Conservation (phyloP, 2,113 vertebrate genomes). For the Arothron firmamentum region DNA sequence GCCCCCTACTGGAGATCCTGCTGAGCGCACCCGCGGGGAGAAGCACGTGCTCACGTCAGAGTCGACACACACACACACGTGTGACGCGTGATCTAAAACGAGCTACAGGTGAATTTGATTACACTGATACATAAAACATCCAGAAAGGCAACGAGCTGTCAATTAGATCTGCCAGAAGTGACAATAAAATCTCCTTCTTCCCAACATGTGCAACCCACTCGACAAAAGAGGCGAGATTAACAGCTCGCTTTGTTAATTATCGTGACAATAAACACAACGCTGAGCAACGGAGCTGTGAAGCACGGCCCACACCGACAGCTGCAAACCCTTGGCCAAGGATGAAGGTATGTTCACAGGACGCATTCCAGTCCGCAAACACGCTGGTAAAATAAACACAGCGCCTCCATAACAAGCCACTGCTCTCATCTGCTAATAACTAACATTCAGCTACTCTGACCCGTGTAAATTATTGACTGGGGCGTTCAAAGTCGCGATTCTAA, state of each 20-base stretch:
- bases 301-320: conserved; percentile 52
- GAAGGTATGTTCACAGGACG: conserved; percentile 62
- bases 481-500: conserved; percentile 74
- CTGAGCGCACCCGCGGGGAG: conserved; percentile 44
- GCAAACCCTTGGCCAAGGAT: conserved; percentile 61
- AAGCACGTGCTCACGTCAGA: too few relatives aligned
- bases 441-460: conserved; percentile 66
- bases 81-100: background rate
- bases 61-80: background rate
- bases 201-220: conserved; percentile 30
- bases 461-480: conserved; percentile 72
- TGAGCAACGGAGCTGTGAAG: conserved; percentile 37
- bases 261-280: conserved; percentile 59
- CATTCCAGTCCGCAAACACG: conserved; percentile 62
- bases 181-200: conserved; percentile 16
- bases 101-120: background rate
- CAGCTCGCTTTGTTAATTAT: conserved; percentile 58
- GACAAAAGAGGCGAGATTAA: conserved; percentile 46
- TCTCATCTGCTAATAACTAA: conserved; percentile 66
- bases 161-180: conserved; percentile 13
- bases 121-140: background rate
- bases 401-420: conserved; percentile 52
- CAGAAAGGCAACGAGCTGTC: background rate
- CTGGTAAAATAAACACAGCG: conserved; percentile 63
- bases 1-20: conserved; percentile 76